A percentile compares a stretch with the other conserved stretches of the same genome.
Conservation (phyloP, 2,113 vertebrate species). For the Scalopus aquaticus region DNA sequence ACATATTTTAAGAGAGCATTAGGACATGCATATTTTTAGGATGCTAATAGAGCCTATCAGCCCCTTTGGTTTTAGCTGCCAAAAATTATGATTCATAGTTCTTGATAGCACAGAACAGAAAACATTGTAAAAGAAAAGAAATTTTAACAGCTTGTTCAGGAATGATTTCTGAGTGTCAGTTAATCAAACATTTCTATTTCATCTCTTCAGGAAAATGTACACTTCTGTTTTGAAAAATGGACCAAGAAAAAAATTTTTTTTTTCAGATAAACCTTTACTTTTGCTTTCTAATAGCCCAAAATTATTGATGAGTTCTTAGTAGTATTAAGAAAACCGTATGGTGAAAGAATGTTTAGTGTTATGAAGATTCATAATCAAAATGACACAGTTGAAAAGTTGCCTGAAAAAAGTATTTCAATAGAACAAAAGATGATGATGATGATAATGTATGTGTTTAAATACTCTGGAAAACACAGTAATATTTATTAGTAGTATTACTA, state of each 20-base stretch:
- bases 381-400: constrained; percentile 77
- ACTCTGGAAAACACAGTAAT: constrained; percentile 60
- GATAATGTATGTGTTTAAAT: constrained; percentile 40
- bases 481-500: constrained; percentile 72
- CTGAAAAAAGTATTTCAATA: constrained; percentile 71
- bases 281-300: constrained; percentile 65
- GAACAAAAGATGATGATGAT: constrained; percentile 71
- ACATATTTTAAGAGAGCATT: constrained; percentile 72
- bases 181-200: constrained; percentile 76
- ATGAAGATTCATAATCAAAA: constrained; percentile 69
- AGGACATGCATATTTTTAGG: constrained; percentile 73
- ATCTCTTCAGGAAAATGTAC: constrained; percentile 58
- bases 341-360: constrained; percentile 42
- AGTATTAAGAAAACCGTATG: neutral
- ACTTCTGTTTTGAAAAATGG: constrained; percentile 73
- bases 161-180: constrained; percentile 68
- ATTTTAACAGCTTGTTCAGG: constrained; percentile 69
- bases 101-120: constrained; percentile 82
- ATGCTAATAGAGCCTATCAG: constrained; percentile 79
- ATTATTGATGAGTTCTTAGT: constrained; percentile 71
- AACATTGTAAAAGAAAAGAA: constrained; percentile 65
- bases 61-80: constrained; percentile 77
- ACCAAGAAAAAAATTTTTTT: constrained; percentile 66
- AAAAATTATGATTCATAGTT: constrained; percentile 83
- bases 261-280: constrained; percentile 70